These are phyloP conservation scores for Sphyrna mokarran DNA, from an alignment of 2,113 vertebrate genomes.

Conservation along the genomic window DNA sequence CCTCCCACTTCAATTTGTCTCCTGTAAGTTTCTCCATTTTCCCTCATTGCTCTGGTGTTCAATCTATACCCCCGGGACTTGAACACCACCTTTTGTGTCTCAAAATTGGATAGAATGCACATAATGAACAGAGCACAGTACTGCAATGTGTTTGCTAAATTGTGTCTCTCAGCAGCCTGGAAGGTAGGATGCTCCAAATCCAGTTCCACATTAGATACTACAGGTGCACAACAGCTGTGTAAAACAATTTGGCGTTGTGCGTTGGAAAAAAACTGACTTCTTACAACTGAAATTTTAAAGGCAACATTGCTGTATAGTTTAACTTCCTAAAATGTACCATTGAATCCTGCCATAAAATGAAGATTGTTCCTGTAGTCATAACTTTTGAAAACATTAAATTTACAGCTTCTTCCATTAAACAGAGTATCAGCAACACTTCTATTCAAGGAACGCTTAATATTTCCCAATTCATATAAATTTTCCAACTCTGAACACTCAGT, in stretches of 20 bases:
- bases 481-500: neutral
- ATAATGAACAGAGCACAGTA: neutral
- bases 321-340: neutral
- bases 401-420: neutral
- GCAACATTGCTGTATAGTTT: neutral
- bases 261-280: neutral
- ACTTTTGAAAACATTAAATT: neutral
- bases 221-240: neutral
- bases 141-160: too few relatives aligned
- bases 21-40: neutral
- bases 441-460: neutral
- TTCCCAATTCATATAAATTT: neutral
- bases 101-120: neutral
- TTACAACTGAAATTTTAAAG: neutral
- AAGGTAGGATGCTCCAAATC: neutral
- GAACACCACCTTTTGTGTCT: neutral
- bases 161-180: neutral
- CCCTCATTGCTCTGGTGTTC: neutral
- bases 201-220: neutral
- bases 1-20: neutral
- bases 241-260: neutral
- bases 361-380: neutral
- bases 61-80: neutral
- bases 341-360: neutral
- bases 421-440: neutral